A percentile compares a stretch with the other conserved stretches of the same genome.
Conservation (phyloP, 2,888 invertebrate genomes). For the Gryllus longicercus region DNA sequence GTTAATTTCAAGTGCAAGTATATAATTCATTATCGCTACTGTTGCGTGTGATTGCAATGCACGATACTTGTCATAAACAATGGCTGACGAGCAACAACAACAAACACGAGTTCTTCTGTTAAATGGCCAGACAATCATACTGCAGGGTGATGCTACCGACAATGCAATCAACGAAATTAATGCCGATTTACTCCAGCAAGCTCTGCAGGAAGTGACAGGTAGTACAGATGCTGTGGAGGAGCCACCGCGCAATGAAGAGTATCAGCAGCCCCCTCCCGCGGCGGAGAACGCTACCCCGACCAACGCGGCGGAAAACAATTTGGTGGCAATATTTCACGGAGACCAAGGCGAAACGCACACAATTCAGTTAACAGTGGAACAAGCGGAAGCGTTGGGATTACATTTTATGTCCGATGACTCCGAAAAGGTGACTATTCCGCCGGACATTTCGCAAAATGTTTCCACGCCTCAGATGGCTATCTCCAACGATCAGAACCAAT, state of each 20-base stretch:
- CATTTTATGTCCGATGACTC: slow-evolving; percentile 42
- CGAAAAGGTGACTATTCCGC: slow-evolving; percentile 17
- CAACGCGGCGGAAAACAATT: slow-evolving; percentile 27
- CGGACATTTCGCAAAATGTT: background rate
- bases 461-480: background rate
- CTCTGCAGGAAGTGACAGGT: slow-evolving; percentile 31
- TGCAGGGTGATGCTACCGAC: slow-evolving; percentile 35
- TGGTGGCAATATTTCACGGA: slow-evolving; percentile 34
- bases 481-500: slow-evolving; percentile 19
- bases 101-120: slow-evolving; percentile 38
- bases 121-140: slow-evolving; percentile 37
- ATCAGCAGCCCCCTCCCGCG: background rate
- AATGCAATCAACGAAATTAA: slow-evolving; percentile 36
- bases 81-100: slow-evolving; percentile 37
- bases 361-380: slow-evolving; percentile 46
- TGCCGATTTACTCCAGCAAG: slow-evolving; percentile 37
- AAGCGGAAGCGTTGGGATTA: slow-evolving; percentile 46
- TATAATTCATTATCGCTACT: background rate
- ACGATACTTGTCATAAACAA: slow-evolving; percentile 32
- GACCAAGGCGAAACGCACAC: slow-evolving; percentile 42
- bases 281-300: background rate
- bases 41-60: slow-evolving; percentile 27
- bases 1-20: background rate
- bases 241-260: background rate
- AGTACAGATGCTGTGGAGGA: slow-evolving; percentile 21